phyloP scores from a whole-genome alignment of 2,888 invertebrate species.

The Agrotis segetum region DNA sequence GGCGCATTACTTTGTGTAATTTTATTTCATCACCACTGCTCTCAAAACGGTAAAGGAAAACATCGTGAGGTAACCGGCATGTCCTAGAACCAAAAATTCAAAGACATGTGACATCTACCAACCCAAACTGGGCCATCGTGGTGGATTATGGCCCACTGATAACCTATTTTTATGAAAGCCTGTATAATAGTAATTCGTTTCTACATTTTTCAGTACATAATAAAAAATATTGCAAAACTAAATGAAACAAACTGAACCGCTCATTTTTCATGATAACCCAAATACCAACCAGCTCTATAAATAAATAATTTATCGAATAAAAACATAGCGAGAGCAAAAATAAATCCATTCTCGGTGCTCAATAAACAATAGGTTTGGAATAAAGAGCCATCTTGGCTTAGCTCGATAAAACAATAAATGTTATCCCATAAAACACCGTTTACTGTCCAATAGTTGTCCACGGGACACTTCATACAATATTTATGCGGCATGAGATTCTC shows the following conservation, averaged over 20 bases:
- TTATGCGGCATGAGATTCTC: slow-evolving; percentile 76
- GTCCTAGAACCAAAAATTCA: too few species aligned
- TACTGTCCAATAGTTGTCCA: slow-evolving; percentile 85
- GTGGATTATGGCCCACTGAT: too few species aligned
- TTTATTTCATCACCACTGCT: too few species aligned
- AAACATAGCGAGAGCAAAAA: slow-evolving; percentile 48
- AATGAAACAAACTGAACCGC: slow-evolving; percentile 26
- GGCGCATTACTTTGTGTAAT: too few species aligned
- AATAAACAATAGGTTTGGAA: slow-evolving; percentile 77
- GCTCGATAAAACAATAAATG: slow-evolving; percentile 87
- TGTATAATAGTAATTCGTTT: neutral
- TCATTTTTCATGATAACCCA: slow-evolving; percentile 35
- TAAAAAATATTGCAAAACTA: neutral
- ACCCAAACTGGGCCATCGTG: too few species aligned
- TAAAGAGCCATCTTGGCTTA: slow-evolving; percentile 76
- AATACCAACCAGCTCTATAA: slow-evolving; percentile 23
- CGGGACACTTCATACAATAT: slow-evolving; percentile 87
- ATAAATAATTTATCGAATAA: slow-evolving; percentile 58
- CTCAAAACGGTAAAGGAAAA: too few species aligned
- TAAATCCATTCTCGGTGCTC: slow-evolving; percentile 63
- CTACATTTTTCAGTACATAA: neutral
- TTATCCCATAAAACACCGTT: slow-evolving; percentile 86
- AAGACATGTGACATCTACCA: too few species aligned
- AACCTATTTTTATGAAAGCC: neutral
- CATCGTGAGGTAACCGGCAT: too few species aligned